A percentile compares a stretch with the other conserved stretches of the same genome.
Conservation (phyloP, 2,113 vertebrate species). For the Oenanthe melanoleuca region DNA sequence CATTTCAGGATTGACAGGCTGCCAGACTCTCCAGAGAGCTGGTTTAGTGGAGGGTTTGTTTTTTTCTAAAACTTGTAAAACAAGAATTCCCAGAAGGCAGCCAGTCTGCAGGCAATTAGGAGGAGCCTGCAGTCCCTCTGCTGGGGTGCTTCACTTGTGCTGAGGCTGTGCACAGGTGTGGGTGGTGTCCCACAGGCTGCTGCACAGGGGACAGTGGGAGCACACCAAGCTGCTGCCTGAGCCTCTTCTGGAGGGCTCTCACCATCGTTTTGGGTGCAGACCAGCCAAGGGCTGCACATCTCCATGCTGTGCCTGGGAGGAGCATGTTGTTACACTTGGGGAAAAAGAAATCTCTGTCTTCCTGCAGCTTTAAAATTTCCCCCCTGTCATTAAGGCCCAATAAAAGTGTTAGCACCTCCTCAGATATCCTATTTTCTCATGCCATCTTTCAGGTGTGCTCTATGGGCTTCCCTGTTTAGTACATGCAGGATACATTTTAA, state of each 20-base stretch:
- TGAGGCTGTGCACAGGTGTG: accelerated
- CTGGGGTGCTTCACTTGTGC: accelerated
- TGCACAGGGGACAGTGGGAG: neutral
- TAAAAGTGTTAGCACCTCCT: conserved; percentile 47
- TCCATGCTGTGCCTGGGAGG: neutral
- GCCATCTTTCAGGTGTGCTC: neutral
- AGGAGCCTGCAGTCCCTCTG: neutral
- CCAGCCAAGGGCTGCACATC: neutral
- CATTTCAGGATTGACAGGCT: neutral
- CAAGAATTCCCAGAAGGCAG: conserved; percentile 26
- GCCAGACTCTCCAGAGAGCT: neutral
- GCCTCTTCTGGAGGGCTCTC: neutral
- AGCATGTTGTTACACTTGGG: neutral
- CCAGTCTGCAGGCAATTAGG: neutral
- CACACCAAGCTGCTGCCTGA: neutral
- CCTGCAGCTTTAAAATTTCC: neutral
- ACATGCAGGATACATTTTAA: neutral
- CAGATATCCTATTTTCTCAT: neutral
- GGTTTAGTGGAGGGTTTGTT: neutral
- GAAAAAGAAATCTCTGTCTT: conserved; percentile 3
- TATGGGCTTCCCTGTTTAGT: neutral
- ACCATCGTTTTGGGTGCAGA: neutral
- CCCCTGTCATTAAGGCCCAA: neutral
- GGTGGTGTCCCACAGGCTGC: neutral
- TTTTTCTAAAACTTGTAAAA: conserved; percentile 26